These are phyloP conservation scores for Miltochrista miniata DNA, from an alignment of 2,888 invertebrate genomes.

Conservation along the genomic window DNA sequence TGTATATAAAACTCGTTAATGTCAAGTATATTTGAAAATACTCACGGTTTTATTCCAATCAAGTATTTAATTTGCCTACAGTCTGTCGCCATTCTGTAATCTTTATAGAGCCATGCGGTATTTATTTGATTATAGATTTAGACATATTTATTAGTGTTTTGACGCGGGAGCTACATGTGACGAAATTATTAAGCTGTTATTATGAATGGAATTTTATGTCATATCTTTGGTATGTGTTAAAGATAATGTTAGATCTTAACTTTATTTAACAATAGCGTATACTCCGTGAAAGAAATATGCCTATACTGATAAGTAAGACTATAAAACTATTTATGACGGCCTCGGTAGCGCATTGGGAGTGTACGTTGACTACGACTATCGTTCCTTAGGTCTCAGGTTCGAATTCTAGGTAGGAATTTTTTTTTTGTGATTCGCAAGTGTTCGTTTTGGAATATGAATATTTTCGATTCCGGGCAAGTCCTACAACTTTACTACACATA, in stretches of 20 bases:
- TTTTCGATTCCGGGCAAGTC: too few species aligned
- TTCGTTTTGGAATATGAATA: too few species aligned
- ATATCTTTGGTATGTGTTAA: slow-evolving; percentile 26
- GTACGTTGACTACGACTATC: too few species aligned
- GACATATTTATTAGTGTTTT: slow-evolving; percentile 3
- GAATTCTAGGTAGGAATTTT: too few species aligned
- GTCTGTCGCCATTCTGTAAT: slow-evolving; percentile 18
- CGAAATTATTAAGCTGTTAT: slow-evolving; percentile 16
- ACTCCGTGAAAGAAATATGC: slow-evolving; percentile 4
- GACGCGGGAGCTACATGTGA: not conserved
- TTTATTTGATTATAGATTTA: slow-evolving; percentile 11
- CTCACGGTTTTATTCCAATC: slow-evolving; percentile 7
- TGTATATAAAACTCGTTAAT: not conserved
- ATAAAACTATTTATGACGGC: too few species aligned
- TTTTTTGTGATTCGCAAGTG: too few species aligned
- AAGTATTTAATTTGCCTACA: slow-evolving; percentile 19
- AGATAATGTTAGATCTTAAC: slow-evolving; percentile 29
- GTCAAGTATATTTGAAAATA: not conserved
- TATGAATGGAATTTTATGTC: slow-evolving; percentile 47
- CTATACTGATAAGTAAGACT: too few species aligned
- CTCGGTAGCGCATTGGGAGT: too few species aligned
- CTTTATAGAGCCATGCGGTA: slow-evolving; percentile 14
- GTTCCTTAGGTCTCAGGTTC: too few species aligned
- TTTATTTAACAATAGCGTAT: not conserved
- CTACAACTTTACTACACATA: too few species aligned